Evolutionary conservation across 2,113 vertebrate species (phyloP).

Genomic region (Aythya baeri): DNA sequence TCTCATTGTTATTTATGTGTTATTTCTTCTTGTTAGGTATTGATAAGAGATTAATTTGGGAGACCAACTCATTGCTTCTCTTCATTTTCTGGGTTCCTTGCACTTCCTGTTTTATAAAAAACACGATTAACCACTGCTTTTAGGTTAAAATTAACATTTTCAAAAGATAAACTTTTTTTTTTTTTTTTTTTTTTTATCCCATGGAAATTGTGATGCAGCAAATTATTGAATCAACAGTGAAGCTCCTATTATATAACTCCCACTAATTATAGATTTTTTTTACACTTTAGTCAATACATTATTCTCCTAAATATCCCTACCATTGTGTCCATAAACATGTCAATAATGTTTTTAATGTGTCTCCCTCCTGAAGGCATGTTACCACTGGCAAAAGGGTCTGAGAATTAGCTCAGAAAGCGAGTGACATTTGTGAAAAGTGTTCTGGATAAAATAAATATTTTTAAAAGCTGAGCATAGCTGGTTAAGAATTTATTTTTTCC

Average conservation of each 20-base stretch:
- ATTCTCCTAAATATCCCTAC: background rate
- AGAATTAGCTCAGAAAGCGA: background rate
- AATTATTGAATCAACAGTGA: background rate
- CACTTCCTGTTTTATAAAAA: background rate
- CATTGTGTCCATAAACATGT: background rate
- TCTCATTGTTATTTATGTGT: background rate
- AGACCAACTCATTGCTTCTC: background rate
- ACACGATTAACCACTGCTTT: background rate
- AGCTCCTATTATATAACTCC: background rate
- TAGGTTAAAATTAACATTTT: background rate
- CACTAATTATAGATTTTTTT: background rate
- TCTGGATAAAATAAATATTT: background rate
- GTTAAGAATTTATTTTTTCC: background rate
- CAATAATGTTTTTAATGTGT: background rate
- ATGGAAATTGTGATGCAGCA: background rate
- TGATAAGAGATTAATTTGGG: background rate
- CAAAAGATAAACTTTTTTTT: background rate
- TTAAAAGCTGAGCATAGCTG: background rate
- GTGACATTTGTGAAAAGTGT: background rate
- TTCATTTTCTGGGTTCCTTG: background rate
- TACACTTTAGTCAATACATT: background rate
- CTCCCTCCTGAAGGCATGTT: background rate
- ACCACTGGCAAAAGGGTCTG: background rate
- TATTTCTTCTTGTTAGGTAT: background rate
- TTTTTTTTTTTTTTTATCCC: rapidly evolving